phyloP scores from a whole-genome alignment of 2,113 vertebrate genomes.

The Crypturellus undulatus region DNA sequence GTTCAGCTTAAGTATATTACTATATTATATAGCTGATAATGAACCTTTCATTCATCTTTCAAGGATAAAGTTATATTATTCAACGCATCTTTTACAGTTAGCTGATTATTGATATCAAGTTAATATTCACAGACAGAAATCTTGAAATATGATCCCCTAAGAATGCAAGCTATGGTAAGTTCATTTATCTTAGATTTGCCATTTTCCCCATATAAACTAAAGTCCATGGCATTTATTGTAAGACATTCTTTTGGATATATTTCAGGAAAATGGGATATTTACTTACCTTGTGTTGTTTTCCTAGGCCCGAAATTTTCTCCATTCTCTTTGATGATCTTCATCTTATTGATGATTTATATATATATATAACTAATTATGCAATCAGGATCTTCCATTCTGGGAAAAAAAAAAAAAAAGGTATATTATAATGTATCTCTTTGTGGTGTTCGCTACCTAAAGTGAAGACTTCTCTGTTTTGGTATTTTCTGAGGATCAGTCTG shows the following conservation, averaged over 20 bases:
- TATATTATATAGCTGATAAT: background rate
- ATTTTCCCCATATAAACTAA: background rate
- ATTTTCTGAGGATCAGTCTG: background rate
- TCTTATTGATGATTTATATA: background rate
- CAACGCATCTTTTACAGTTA: background rate
- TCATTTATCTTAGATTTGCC: background rate
- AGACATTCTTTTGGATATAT: background rate
- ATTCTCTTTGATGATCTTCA: background rate
- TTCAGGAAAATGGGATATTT: background rate
- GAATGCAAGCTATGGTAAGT: background rate
- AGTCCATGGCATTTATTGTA: background rate
- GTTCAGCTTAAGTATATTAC: background rate
- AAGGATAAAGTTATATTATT: background rate
- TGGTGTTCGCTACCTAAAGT: background rate
- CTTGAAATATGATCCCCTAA: background rate
- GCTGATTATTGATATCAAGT: background rate
- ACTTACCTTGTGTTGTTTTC: background rate
- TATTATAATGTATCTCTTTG: background rate
- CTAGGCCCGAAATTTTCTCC: background rate
- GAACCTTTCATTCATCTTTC: background rate
- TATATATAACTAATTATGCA: background rate
- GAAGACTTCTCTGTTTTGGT: background rate
- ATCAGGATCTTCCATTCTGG: background rate
- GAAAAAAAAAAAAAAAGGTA: no score
- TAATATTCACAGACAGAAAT: background rate